These are phyloP conservation scores for Calosoma granatense DNA, from an alignment of 1,140 invertebrate genomes.

Conservation along the genomic window DNA sequence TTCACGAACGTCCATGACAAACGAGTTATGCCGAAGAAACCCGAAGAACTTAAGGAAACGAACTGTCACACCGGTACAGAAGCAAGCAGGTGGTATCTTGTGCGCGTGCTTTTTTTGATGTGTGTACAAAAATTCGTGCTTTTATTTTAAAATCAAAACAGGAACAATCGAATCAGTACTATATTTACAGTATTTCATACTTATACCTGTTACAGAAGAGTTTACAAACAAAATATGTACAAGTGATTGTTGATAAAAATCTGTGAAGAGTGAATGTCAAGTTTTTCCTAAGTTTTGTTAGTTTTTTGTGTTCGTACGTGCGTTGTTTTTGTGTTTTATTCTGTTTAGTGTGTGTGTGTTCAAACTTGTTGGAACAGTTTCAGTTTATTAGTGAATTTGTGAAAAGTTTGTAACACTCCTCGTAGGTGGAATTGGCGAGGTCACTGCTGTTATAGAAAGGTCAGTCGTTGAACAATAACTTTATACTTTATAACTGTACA, in stretches of 20 bases:
- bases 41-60: neutral
- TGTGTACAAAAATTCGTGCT: too few relatives aligned
- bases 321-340: neutral
- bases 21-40: neutral
- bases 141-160: too few relatives aligned
- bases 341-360: neutral
- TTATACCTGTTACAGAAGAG: too few relatives aligned
- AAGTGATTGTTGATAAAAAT: neutral
- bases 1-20: too few relatives aligned
- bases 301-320: neutral
- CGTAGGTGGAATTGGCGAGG: neutral
- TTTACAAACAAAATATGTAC: too few relatives aligned
- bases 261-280: neutral
- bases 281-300: neutral
- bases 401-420: neutral
- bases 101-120: neutral
- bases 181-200: too few relatives aligned
- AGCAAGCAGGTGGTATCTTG: neutral
- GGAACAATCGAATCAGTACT: too few relatives aligned
- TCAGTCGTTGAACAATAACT: constrained; percentile 1
- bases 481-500: too few relatives aligned
- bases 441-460: neutral
- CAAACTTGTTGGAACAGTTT: too few relatives aligned
- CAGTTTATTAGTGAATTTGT: constrained; percentile 2
- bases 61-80: constrained; percentile 2